Base-by-base conservation (phyloP, 2,797 vertebrate genomes). In the Aphelocoma californica region DNA sequence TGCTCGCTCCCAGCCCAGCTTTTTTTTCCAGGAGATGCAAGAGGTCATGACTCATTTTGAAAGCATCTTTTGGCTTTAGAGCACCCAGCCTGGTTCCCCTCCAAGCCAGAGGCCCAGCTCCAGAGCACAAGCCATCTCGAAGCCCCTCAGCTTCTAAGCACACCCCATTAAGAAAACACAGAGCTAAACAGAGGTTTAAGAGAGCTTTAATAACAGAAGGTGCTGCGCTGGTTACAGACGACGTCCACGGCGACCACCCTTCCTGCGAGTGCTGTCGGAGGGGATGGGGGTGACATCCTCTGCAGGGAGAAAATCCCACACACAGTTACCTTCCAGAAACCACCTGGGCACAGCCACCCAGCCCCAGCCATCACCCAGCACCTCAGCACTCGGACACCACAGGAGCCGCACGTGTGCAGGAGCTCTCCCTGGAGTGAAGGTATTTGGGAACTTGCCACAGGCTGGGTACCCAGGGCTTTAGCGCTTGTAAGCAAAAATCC, bases 251-350 rank as follows among this genome's bases (percentile, higher is more conserved):
- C 99, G 99, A 88, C 99, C 99, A 1, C 99, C 99, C 98, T 99
- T 99, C 97, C 99, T 99, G 97, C 99, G 98, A 95, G 99, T 99
- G 32, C 99, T 99, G 98, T 99, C 99, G 2, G 99, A 99, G 5
- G 99, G 99, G 96, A 99, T 99, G 56, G 99, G 99, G 65, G 99
- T 99, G 87, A 99, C 99, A 66, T 99, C 99, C 99, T 99, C 99
- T 99, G 98, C 3, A 7, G 53, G 75, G 79, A 89, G 16, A 51
- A 96, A 45, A 81, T 3, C 28, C 56, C 53, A 6, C 66, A 26
- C 25, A 32, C 12, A 18, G 48, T 90, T 51, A 96, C 18, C 60
- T 70, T 50, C 71, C 80, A 32, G 9, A 31, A 71, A 58, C 8
- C 48, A 34, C 8, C 8, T 0, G 2, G 60, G 44, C 19, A 42